A percentile compares a stretch with the other conserved stretches of the same genome.
Conservation (phyloP, 2,888 invertebrate genomes). For the Lepidonotus clava region DNA sequence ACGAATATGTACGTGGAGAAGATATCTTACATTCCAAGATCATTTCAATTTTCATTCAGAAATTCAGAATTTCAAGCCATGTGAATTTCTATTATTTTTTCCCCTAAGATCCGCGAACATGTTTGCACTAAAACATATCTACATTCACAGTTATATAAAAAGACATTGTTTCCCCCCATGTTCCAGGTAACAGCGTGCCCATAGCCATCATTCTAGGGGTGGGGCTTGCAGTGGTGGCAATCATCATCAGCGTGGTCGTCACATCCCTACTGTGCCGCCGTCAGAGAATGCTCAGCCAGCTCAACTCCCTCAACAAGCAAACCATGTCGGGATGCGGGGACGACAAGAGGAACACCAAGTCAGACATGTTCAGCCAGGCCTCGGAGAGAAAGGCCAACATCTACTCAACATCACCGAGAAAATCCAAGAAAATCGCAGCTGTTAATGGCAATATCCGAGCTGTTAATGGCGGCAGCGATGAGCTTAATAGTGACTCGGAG, state of each 20-base stretch:
- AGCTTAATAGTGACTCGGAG: conserved; percentile 36
- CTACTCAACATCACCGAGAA: not conserved
- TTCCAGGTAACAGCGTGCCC: conserved; percentile 24
- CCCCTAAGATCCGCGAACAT: too few species aligned
- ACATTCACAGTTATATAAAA: too few species aligned
- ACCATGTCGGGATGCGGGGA: not conserved
- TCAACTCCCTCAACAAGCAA: conserved; percentile 3
- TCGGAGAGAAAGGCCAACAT: conserved; percentile 8
- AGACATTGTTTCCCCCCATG: too few species aligned
- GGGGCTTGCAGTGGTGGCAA: not conserved
- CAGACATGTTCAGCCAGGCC: not conserved
- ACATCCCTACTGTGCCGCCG: not conserved
- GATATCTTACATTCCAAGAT: too few species aligned
- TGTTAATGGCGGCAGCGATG: not conserved
- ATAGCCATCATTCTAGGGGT: conserved; percentile 20
- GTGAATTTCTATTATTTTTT: too few species aligned
- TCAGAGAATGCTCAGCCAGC: not conserved
- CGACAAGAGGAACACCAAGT: not conserved
- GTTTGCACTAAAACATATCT: too few species aligned
- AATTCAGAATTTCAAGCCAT: too few species aligned
- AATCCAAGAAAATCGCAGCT: not conserved
- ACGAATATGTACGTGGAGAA: too few species aligned
- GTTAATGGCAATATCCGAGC: conserved; percentile 4
- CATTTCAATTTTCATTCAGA: too few species aligned
- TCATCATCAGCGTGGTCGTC: not conserved